Percentiles rank a stretch among this genome's conserved stretches.
phyloP scores from a whole-genome alignment of 2,113 vertebrate genomes.

The Menura novaehollandiae region DNA sequence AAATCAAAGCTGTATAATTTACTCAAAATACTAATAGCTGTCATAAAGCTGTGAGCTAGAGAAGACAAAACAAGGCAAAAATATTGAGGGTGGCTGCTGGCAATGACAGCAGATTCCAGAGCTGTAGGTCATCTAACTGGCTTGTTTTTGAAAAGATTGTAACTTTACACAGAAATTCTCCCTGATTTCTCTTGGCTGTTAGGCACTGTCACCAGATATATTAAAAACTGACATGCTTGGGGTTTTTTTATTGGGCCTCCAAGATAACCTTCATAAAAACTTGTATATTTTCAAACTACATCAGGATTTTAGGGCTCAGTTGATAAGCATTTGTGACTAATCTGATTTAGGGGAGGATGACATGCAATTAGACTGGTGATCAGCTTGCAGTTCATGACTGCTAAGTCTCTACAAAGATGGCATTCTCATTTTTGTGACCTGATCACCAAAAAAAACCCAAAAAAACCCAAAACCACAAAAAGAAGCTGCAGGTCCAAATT shows the following conservation, averaged over 20 bases:
- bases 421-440: slow-evolving; percentile 11
- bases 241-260: not conserved
- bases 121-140: not conserved
- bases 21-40: not conserved
- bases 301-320: slow-evolving; percentile 1
- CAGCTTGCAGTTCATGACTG: not conserved
- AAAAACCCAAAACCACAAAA: no score
- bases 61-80: not conserved
- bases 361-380: slow-evolving; percentile 7
- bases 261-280: not conserved
- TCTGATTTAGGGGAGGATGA: slow-evolving; percentile 44
- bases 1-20: not conserved
- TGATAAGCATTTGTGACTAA: slow-evolving; percentile 51
- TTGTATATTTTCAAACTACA: not conserved
- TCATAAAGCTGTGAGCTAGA: not conserved
- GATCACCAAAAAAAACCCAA: not conserved
- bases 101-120: not conserved
- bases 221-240: not conserved
- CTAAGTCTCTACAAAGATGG: not conserved
- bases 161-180: not conserved
- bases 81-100: not conserved
- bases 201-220: not conserved
- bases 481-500: not conserved
- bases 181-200: not conserved
- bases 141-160: not conserved